phyloP scores from a whole-genome alignment of 2,888 invertebrate genomes.

The Chalcis sispes region DNA sequence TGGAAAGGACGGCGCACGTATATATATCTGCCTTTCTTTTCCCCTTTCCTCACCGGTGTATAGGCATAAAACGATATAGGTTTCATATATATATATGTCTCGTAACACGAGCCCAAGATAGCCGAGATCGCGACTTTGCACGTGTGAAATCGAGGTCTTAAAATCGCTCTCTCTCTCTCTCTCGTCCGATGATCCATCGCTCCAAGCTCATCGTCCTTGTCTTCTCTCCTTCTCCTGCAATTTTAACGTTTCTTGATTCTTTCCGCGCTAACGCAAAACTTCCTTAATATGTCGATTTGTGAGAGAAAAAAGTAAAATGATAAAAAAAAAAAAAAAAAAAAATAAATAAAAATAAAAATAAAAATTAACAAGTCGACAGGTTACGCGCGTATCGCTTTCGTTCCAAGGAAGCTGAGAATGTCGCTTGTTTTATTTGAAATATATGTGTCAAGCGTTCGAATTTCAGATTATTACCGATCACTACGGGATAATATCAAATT shows the following conservation, averaged over 20 bases:
- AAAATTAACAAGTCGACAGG: too few relatives aligned
- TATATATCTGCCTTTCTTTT: neutral
- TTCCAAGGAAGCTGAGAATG: too few relatives aligned
- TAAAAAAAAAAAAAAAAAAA: too few relatives aligned
- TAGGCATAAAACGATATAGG: neutral
- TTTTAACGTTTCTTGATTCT: neutral
- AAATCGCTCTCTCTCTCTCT: too few relatives aligned
- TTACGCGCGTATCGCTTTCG: too few relatives aligned
- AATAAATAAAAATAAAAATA: too few relatives aligned
- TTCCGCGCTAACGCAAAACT: neutral
- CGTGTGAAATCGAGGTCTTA: constrained; percentile 66
- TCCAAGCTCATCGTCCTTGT: neutral
- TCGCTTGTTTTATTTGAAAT: too few relatives aligned
- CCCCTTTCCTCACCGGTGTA: too few relatives aligned
- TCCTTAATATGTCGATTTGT: constrained; percentile 9
- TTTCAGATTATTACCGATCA: too few relatives aligned
- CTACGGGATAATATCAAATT: too few relatives aligned
- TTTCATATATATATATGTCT: neutral
- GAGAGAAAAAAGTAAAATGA: neutral
- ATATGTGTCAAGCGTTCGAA: too few relatives aligned
- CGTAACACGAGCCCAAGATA: constrained; percentile 40
- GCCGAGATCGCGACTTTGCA: constrained; percentile 31
- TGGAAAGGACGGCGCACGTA: constrained; percentile 64
- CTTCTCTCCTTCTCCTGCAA: neutral
- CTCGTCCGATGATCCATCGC: neutral